Conservation (phyloP, 1,140 invertebrate genomes). For the Asobara japonica region DNA sequence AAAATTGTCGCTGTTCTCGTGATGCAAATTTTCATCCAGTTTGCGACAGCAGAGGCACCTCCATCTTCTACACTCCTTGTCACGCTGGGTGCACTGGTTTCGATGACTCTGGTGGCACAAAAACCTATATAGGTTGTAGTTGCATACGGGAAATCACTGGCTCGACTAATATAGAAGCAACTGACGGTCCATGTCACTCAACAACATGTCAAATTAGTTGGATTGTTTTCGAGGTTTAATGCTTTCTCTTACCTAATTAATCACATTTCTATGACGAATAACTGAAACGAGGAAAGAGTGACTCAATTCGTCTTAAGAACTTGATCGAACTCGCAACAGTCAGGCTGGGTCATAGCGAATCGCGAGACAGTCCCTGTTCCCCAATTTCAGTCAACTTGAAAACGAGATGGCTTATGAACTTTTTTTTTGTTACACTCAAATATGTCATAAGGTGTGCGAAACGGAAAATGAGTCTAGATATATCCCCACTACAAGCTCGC, state of each 20-base stretch:
- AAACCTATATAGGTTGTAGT: conserved; percentile 67
- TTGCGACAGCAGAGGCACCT: conserved; percentile 68
- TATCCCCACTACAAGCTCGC: too few species aligned
- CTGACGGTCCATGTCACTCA: conserved; percentile 69
- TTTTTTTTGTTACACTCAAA: too few species aligned
- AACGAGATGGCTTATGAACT: too few species aligned
- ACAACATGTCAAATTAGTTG: conserved; percentile 66
- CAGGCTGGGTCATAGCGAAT: too few species aligned
- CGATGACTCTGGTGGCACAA: conserved; percentile 54
- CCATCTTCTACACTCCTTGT: conserved; percentile 76
- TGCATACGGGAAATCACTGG: conserved; percentile 58
- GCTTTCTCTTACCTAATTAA: neutral
- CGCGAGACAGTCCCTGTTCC: too few species aligned
- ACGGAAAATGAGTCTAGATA: too few species aligned
- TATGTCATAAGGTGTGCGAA: too few species aligned
- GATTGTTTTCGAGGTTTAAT: conserved; percentile 66
- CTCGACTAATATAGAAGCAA: conserved; percentile 54
- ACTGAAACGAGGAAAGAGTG: too few species aligned
- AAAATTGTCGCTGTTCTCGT: conserved; percentile 70
- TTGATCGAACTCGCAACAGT: neutral
- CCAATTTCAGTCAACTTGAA: too few species aligned
- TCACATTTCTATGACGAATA: too few species aligned
- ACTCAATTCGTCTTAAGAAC: too few species aligned
- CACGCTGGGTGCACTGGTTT: conserved; percentile 73
- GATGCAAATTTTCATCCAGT: conserved; percentile 74